Evolutionary conservation across 2,113 vertebrate species (phyloP).

Genomic region (Cathartes aura): DNA sequence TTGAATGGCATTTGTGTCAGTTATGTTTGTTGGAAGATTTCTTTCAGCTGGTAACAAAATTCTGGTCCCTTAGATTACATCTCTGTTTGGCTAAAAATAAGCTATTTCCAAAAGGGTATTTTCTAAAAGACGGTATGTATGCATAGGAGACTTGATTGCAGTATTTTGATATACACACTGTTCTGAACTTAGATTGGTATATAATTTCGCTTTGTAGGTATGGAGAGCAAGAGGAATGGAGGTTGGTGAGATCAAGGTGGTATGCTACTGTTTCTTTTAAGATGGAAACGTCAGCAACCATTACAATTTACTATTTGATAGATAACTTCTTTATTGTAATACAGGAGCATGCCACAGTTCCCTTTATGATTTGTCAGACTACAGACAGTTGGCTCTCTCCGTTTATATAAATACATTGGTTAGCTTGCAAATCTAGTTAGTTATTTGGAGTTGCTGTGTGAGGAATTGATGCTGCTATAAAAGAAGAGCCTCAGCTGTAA

Average conservation of each 20-base stretch:
- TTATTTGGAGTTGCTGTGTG: not conserved
- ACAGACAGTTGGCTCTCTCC: not conserved
- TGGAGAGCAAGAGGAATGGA: not conserved
- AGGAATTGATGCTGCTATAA: conserved; percentile 31
- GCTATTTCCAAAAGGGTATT: not conserved
- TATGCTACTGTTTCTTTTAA: not conserved
- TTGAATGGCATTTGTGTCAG: not conserved
- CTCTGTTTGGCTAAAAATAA: not conserved
- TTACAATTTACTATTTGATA: conserved; percentile 3
- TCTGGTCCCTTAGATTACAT: not conserved
- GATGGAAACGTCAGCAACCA: not conserved
- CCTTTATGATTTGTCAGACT: conserved; percentile 23
- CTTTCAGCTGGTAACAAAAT: not conserved
- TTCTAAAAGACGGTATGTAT: not conserved
- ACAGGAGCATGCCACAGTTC: not conserved
- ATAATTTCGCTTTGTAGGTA: not conserved
- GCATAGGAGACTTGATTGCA: not conserved
- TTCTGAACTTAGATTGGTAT: not conserved
- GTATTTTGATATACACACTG: not conserved
- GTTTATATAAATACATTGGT: conserved; percentile 9
- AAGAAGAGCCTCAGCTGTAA: conserved; percentile 18
- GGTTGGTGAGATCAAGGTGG: not conserved
- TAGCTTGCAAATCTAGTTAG: conserved; percentile 39
- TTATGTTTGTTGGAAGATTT: not conserved
- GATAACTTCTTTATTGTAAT: not conserved